phyloP scores from a whole-genome alignment of 92 coral and sea anemone species.

The Porites lobata region DNA sequence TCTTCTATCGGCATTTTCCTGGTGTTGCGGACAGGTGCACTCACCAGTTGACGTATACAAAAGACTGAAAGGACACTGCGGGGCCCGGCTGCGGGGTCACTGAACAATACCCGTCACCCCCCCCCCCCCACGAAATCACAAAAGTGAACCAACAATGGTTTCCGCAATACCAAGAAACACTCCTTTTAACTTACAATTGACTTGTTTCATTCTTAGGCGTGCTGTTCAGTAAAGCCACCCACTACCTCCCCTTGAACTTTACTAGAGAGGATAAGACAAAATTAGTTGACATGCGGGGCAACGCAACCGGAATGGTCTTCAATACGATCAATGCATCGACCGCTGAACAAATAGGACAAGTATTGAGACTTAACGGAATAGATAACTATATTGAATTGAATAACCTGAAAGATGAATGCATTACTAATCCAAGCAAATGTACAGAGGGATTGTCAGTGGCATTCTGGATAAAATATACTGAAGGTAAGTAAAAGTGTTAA shows the following conservation, averaged over 20 bases:
- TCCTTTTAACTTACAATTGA: too few relatives aligned
- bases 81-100: too few relatives aligned
- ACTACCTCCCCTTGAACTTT: conserved; percentile 83
- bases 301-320: conserved; percentile 39
- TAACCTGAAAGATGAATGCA: conserved; percentile 62
- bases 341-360: conserved; percentile 88
- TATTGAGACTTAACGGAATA: conserved; percentile 78
- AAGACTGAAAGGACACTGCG: too few relatives aligned
- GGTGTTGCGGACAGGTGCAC: too few relatives aligned
- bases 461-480: conserved; percentile 84
- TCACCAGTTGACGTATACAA: too few relatives aligned
- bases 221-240: conserved; percentile 65
- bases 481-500: neutral
- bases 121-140: neutral
- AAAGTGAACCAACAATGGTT: neutral
- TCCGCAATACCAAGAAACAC: neutral
- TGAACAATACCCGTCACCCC: too few relatives aligned
- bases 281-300: conserved; percentile 81
- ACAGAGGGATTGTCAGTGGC: conserved; percentile 86
- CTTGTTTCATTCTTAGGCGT: neutral
- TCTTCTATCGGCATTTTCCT: too few relatives aligned
- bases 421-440: conserved; percentile 83
- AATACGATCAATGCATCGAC: conserved; percentile 74
- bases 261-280: conserved; percentile 25
- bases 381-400: conserved; percentile 64